Evolutionary conservation across 2,797 vertebrate genomes (phyloP), one percentile per base, ranked within the genome.

Genomic region (Okamejei kenojei): DNA sequence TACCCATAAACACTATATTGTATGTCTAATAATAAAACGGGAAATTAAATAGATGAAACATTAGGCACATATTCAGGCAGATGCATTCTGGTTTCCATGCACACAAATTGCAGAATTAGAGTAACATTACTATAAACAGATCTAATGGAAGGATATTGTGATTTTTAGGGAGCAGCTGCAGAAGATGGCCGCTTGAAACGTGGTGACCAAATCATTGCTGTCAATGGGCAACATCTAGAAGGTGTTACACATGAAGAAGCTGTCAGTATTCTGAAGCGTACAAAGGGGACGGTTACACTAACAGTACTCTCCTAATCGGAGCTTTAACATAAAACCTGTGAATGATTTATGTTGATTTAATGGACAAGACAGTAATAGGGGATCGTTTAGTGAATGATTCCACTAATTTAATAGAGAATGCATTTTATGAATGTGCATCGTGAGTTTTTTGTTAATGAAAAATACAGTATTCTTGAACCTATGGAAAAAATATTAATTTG

Each of bases 221-320:
- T 99, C 73, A 99, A 99, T 23, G 97, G 97, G 19, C 98, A 99
- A 95, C 98, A 96, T 93, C 97, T 99, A 94, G 98, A 99, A 94
- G 98, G 98, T 0, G 98, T 99, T 54, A 99, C 98, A 32, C 99
- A 99, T 0, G 99, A 99, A 95, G 99, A 99, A 94, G 99, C 99
- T 0, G 98, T 99, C 0, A 96, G 97, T 94, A 98, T 99, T 95
- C 96, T 99, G 94, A 99, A 99, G 95, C 97, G 97, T 95, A 99
- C 99, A 95, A 99, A 98, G 96, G 99, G 99, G 95, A 96, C 96
- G 0, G 98, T 99, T 94, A 98, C 98, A 1, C 95, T 99, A 93
- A 98, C 97, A 80, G 97, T 99, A 94, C 96, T 99, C 6, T 99
- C 99, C 0, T 99, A 97, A 97, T 79, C 10, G 7, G 35, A 71